These are phyloP conservation scores for Kradibia gibbosae DNA, from an alignment of 1,140 invertebrate genomes.

Conservation along the genomic window DNA sequence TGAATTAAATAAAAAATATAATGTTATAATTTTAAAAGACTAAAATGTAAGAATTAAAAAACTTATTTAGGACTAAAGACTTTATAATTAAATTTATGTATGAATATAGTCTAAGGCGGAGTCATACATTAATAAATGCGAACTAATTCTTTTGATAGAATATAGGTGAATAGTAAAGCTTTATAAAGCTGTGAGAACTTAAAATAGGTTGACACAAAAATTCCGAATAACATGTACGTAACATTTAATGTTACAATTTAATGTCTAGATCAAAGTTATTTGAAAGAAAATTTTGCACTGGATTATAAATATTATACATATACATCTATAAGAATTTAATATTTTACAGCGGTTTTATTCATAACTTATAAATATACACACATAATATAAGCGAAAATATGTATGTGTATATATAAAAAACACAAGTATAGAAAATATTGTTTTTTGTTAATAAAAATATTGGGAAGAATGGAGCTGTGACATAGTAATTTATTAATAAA, in stretches of 20 bases:
- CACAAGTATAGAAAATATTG: slow-evolving; percentile 52
- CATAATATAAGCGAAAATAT: slow-evolving; percentile 31
- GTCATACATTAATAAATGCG: not conserved
- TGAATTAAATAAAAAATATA: slow-evolving; percentile 3
- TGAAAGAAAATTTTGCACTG: slow-evolving; percentile 47
- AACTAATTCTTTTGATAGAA: slow-evolving; percentile 21
- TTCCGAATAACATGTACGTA: not conserved
- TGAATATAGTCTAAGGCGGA: slow-evolving; percentile 11
- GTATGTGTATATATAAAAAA: slow-evolving; percentile 47
- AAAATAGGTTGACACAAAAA: slow-evolving; percentile 16
- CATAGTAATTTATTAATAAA: slow-evolving; percentile 70
- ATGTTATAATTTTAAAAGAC: slow-evolving; percentile 26
- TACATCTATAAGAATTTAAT: slow-evolving; percentile 51
- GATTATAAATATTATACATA: slow-evolving; percentile 39
- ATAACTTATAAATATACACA: slow-evolving; percentile 53
- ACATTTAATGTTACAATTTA: slow-evolving; percentile 26
- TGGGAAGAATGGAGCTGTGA: slow-evolving; percentile 68
- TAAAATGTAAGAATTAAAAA: slow-evolving; percentile 25
- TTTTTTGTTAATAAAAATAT: slow-evolving; percentile 61
- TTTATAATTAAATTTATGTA: not conserved
- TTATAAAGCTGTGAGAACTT: slow-evolving; percentile 26
- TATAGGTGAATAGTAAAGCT: slow-evolving; percentile 31
- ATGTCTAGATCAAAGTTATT: slow-evolving; percentile 13
- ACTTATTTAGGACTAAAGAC: slow-evolving; percentile 19
- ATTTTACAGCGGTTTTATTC: slow-evolving; percentile 57